A percentile compares a stretch with the other conserved stretches of the same genome.
Conservation (phyloP, 2,888 invertebrate genomes). For the Andricus curvator region DNA sequence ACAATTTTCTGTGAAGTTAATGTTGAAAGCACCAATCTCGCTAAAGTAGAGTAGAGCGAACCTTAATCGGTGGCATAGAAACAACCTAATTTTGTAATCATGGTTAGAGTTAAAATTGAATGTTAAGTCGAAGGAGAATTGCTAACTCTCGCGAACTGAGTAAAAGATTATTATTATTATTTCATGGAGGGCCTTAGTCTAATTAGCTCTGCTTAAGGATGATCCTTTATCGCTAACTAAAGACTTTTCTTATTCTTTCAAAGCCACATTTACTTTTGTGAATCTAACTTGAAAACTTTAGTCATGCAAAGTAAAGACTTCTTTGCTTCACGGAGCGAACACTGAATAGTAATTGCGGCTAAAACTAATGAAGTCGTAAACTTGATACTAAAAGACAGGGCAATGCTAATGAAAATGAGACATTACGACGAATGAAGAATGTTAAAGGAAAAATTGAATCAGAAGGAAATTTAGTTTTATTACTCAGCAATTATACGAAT, state of each 20-base stretch:
- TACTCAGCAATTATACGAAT: neutral
- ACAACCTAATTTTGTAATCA: conserved; percentile 33
- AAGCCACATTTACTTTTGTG: conserved; percentile 7
- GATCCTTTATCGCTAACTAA: conserved; percentile 22
- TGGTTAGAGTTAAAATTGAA: conserved; percentile 30
- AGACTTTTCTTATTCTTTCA: conserved; percentile 6
- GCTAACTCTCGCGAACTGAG: conserved; percentile 22
- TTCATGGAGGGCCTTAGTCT: conserved; percentile 26
- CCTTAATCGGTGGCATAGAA: conserved; percentile 30
- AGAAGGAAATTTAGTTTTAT: neutral
- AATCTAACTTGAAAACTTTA: conserved; percentile 10
- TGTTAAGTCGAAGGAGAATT: conserved; percentile 19
- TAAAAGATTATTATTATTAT: conserved; percentile 39
- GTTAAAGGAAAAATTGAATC: neutral
- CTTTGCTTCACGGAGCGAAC: neutral
- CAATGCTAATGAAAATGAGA: conserved; percentile 10
- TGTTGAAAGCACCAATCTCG: conserved; percentile 4
- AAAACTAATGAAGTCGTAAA: conserved; percentile 1
- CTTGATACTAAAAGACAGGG: conserved; percentile 1
- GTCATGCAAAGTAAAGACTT: neutral
- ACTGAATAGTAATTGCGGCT: neutral
- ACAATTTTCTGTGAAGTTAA: conserved; percentile 29
- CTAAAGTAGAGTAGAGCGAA: conserved; percentile 9
- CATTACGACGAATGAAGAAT: neutral
- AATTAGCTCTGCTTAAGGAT: conserved; percentile 10